A percentile compares a stretch with the other conserved stretches of the same genome.
Conservation (phyloP, 1,140 invertebrate genomes). For the Ridgeia piscesae region DNA sequence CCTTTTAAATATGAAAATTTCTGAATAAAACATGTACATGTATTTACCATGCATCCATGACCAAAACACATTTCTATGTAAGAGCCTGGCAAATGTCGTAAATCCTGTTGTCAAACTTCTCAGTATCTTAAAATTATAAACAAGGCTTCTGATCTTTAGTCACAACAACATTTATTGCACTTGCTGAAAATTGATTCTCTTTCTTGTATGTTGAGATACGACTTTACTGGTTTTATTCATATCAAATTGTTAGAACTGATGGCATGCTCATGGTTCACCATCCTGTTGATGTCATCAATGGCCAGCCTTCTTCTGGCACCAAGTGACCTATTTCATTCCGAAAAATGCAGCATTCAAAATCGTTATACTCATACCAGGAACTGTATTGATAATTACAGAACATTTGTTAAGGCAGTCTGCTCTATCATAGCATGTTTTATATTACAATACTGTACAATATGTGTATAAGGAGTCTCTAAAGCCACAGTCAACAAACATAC, state of each 20-base stretch:
- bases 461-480: background rate
- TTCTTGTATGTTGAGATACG: background rate
- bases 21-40: too few relatives aligned
- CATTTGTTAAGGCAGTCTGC: background rate
- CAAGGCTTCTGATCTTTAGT: too few relatives aligned
- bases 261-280: background rate
- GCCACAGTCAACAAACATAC: background rate
- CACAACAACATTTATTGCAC: background rate
- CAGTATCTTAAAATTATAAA: too few relatives aligned
- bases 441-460: background rate
- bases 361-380: too few relatives aligned
- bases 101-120: too few relatives aligned
- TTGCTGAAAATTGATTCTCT: background rate
- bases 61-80: too few relatives aligned
- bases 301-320: background rate
- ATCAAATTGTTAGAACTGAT: background rate
- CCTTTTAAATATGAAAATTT: too few relatives aligned
- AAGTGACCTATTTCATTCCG: background rate
- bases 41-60: too few relatives aligned
- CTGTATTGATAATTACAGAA: too few relatives aligned
- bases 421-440: background rate
- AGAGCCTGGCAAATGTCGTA: too few relatives aligned
- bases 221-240: background rate
- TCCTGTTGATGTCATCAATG: background rate
- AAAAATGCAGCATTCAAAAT: too few relatives aligned